Base-by-base conservation (phyloP, 2,797 vertebrate species). In the Premnoplex brunnescens region DNA sequence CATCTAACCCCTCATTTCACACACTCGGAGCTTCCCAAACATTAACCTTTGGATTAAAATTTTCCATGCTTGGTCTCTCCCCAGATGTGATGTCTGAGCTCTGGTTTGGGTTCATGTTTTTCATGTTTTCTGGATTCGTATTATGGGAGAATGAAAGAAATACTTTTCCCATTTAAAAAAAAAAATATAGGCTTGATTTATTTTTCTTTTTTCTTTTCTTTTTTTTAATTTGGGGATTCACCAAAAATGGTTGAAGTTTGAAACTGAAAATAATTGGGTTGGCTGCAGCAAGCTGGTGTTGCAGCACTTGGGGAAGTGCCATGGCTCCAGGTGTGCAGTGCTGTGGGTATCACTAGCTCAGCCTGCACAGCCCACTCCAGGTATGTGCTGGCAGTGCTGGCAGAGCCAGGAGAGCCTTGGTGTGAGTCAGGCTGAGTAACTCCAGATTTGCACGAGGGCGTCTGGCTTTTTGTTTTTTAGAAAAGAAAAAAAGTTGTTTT, bases 141-240 rank as follows among this genome's bases (percentile, higher is more conserved):
- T 92, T 96, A 85, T 94, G 95, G 96, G 96, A 97, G 96, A 97
- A 96, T 82, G 96, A 96, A 95, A 96, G 91, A 90, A 96, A 97
- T 93, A 90, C 88, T 95, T 96, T 96, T 96, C 95, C 96, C 94
- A 95, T 96, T 97, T 96, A 5, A 30, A 30, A 55, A 86, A 39
- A 51, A 80, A 52, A 83, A 52, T 54, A 46, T 36, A 63, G 52
- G 51, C 78, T 64, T 37, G 8, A 6, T 56, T 77, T 88, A 28
- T 81, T 71, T 74, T 34, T 66, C 34, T 26, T 13, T 7, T n/a
- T 32, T 26, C 24, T 41, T 19, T 22, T 27, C 4, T 7, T 62
- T 77, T 81, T 76, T 63, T 73, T 68, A 21, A 51, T 88, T 96
- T 6, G 13, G 46, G 91, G 94, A 89, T 92, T 95, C 95, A 94